Evolutionary conservation across 2,797 vertebrate genomes (phyloP), one percentile per base, ranked within the genome.

Genomic region (Antennarius maculatus): DNA sequence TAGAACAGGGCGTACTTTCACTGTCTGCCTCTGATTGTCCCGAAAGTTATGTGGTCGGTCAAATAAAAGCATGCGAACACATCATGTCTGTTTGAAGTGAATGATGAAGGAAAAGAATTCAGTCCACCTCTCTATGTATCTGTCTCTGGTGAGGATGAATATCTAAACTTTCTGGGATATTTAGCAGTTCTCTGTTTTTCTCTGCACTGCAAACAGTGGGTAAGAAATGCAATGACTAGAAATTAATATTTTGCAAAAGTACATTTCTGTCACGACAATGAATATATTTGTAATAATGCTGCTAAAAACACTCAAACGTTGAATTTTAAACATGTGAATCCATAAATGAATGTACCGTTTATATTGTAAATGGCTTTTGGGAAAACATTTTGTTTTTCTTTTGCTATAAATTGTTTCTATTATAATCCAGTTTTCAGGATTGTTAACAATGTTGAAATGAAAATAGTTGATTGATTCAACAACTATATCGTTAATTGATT

Each of bases 1-100:
- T 14, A 60, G 75, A 79, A 86, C 79, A 70, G 71, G 63, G 50
- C 49, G 73, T 83, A 78, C 73, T 72, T 88, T 82, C 74, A 79
- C 60, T 77, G 81, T 62, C 70, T 63, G 83, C 71, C 79, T 74
- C 73, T 52, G 77, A 86, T 82, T 83, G 85, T 71, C 84, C 77
- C 83, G 84, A 88, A 87, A 87, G 74, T 69, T 65, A 80, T 77
- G 78, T 55, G 60, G 69, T 61, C 54, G 62, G 76, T 85, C 80
- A 78, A 64, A 81, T 71, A 54, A 77, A 70, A 82, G 80, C 70
- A 83, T 81, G 76, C 57, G 78, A 85, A 85, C 72, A 78, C 69
- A 77, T 81, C 80, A 85, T 63, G 82, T 58, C 67, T 76, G 73
- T 83, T 84, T 66, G 59, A 76, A 81, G 70, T 66, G 74, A 70